phyloP scores from a whole-genome alignment of 23 tunicate species.

The Ascidia mentula region DNA sequence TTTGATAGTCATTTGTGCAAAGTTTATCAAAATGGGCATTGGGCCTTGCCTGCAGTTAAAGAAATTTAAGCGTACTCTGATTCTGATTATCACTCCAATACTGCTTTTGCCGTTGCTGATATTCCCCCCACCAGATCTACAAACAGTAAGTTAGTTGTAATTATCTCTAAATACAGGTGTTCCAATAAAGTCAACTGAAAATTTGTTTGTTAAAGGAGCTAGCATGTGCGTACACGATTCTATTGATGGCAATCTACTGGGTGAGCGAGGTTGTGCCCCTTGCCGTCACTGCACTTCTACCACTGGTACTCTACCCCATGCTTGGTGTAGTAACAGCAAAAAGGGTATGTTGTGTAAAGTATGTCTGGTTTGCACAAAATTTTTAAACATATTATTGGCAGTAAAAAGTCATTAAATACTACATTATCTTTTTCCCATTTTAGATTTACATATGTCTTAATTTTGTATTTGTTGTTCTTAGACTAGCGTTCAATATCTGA shows the following conservation, averaged over 20 bases:
- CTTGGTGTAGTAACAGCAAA: conserved; percentile 65
- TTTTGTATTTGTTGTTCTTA: neutral
- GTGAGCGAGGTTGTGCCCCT: conserved; percentile 90
- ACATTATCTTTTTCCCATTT: too few species aligned
- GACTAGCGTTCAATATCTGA: conserved; percentile 70
- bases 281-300: conserved; percentile 92
- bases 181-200: neutral
- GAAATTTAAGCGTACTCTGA: conserved; percentile 48
- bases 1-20: too few species aligned
- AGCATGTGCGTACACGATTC: conserved; percentile 86
- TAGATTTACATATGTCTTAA: too few species aligned
- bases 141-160: conserved; percentile 30
- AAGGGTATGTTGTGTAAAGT: conserved; percentile 39
- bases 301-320: conserved; percentile 82
- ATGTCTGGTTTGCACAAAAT: too few species aligned
- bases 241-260: conserved; percentile 97
- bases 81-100: conserved; percentile 50
- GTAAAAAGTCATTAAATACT: too few species aligned
- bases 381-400: too few species aligned
- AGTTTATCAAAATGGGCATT: conserved; percentile 1
- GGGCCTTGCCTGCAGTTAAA: conserved; percentile 16
- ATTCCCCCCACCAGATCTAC: conserved; percentile 37
- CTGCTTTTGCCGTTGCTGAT: too few species aligned
- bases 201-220: conserved; percentile 37
- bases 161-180: neutral